Conservation (phyloP, 2,113 vertebrate genomes). For the Boulengeromyrus knoepffleri region DNA sequence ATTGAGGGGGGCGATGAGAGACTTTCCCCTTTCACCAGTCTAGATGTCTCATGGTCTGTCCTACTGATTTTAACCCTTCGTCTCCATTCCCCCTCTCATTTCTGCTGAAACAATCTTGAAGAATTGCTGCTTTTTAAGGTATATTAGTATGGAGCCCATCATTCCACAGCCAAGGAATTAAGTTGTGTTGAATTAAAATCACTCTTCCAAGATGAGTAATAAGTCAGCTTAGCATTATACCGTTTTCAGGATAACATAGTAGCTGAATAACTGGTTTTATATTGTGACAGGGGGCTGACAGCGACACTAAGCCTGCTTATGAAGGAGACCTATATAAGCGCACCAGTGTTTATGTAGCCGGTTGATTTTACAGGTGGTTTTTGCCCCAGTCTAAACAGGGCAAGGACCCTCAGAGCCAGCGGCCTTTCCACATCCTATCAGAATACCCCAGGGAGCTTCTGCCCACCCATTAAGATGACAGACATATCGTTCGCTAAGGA, state of each 20-base stretch:
- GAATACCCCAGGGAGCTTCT: slow-evolving; percentile 19
- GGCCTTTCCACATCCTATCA: slow-evolving; percentile 38
- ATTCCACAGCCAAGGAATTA: neutral
- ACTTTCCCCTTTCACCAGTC: neutral
- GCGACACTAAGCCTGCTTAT: neutral
- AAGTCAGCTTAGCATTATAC: neutral
- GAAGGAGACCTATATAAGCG: slow-evolving; percentile 35
- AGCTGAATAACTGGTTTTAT: neutral
- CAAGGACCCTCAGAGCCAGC: slow-evolving; percentile 2
- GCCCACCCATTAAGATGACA: slow-evolving; percentile 4
- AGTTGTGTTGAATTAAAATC: neutral
- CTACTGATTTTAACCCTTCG: neutral
- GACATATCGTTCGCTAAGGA: slow-evolving; percentile 28
- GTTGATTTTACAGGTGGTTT: slow-evolving; percentile 40
- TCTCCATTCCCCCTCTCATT: neutral
- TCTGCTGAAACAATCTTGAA: neutral
- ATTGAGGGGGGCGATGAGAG: neutral
- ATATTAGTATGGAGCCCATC: neutral
- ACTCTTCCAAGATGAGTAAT: neutral
- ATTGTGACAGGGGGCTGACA: neutral
- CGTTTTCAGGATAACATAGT: neutral
- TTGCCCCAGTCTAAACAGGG: slow-evolving; percentile 45
- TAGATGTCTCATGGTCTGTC: neutral
- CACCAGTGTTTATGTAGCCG: slow-evolving; percentile 47
- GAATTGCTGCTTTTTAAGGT: neutral